Percentiles rank a stretch among this genome's conserved stretches.
phyloP scores from a whole-genome alignment of 2,113 vertebrate species.

The Xiphophorus hellerii region DNA sequence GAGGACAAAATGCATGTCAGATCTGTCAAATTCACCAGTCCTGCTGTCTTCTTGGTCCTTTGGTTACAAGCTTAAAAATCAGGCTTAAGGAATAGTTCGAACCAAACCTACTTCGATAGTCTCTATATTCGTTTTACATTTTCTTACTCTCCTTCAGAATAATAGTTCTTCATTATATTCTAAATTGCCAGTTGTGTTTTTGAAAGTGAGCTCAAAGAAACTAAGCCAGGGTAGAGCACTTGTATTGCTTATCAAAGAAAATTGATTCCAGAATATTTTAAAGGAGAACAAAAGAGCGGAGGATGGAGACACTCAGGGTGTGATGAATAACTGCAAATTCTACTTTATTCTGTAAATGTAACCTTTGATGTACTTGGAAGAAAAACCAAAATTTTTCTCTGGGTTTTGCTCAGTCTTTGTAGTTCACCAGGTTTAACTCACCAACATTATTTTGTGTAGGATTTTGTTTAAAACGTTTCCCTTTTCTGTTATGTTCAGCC shows the following conservation, averaged over 20 bases:
- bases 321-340: neutral
- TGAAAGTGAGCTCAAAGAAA: conserved; percentile 35
- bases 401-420: neutral
- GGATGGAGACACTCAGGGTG: neutral
- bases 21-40: conserved; percentile 32
- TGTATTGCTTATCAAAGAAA: conserved; percentile 15
- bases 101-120: conserved; percentile 36
- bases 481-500: neutral
- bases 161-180: conserved; percentile 42
- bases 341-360: conserved; percentile 2
- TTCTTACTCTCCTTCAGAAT: conserved; percentile 19
- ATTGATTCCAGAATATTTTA: conserved; percentile 7
- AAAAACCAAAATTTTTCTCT: neutral
- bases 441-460: neutral
- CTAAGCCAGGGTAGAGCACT: conserved; percentile 22
- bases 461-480: neutral
- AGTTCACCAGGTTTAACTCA: conserved; percentile 1
- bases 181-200: conserved; percentile 22
- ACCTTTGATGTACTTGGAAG: conserved; percentile 6
- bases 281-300: conserved; percentile 16
- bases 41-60: conserved; percentile 30
- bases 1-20: conserved; percentile 72
- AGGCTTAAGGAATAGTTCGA: conserved; percentile 36
- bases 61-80: conserved; percentile 32
- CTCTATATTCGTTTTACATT: conserved; percentile 36